Percentiles rank a stretch among this genome's conserved stretches.
These are phyloP conservation scores for Popillia japonica DNA, from an alignment of 1,140 invertebrate species.

Conservation along the genomic window DNA sequence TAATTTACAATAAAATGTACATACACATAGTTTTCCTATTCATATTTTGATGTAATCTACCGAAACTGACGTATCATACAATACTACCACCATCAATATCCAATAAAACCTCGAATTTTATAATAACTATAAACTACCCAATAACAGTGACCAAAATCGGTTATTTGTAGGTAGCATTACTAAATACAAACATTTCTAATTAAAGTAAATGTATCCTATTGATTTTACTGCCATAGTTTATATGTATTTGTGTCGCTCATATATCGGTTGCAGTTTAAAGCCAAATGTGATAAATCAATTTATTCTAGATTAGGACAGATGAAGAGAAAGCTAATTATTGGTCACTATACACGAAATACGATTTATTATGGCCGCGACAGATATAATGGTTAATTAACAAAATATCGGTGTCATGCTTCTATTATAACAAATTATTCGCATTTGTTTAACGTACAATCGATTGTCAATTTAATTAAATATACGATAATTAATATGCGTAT, in stretches of 20 bases:
- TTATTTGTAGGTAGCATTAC: neutral
- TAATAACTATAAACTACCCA: no score
- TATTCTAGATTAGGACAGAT: neutral
- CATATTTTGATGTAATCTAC: no score
- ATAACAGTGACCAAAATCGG: no score
- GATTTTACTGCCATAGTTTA: slow-evolving; percentile 5
- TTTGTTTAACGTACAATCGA: no score
- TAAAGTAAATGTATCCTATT: neutral
- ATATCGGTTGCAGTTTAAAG: neutral
- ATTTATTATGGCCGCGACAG: neutral
- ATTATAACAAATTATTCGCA: neutral
- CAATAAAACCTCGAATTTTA: no score
- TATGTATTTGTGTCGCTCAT: neutral
- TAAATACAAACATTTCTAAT: neutral
- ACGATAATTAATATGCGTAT: no score
- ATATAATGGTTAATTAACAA: neutral
- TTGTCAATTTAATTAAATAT: no score
- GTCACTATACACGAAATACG: neutral
- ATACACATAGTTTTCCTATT: no score
- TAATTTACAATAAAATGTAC: no score
- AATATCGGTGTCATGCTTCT: neutral
- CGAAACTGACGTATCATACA: no score
- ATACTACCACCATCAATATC: no score
- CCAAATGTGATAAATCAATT: neutral
- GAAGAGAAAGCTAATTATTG: neutral